A percentile compares a stretch with the other conserved stretches of the same genome.
These are phyloP conservation scores for Vireo griseus DNA, from an alignment of 2,797 vertebrate species.

Conservation along the genomic window DNA sequence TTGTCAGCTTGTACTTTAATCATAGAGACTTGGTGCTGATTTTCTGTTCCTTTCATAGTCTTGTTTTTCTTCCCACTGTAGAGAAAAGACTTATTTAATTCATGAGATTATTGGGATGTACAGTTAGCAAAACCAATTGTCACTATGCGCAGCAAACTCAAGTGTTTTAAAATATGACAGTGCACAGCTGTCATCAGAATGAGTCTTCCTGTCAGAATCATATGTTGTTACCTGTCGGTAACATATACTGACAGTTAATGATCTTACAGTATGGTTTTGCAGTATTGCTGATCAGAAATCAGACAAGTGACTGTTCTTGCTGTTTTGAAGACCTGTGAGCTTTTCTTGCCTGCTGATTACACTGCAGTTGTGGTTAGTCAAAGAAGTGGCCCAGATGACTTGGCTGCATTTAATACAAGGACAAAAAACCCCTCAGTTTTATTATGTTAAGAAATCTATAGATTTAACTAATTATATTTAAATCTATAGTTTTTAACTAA, in stretches of 20 bases:
- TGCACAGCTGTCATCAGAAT: neutral
- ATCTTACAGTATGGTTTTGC: neutral
- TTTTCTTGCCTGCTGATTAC: neutral
- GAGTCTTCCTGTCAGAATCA: neutral
- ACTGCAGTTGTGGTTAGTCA: neutral
- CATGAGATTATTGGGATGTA: neutral
- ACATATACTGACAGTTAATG: neutral
- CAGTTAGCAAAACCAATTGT: neutral
- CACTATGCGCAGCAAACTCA: neutral
- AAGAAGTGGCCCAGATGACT: neutral
- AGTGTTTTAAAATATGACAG: neutral
- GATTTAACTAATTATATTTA: too few relatives aligned
- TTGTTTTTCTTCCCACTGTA: neutral
- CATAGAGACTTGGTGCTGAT: neutral
- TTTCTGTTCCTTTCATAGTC: neutral
- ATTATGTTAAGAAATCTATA: too few relatives aligned
- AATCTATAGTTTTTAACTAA: too few relatives aligned
- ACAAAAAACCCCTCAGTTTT: neutral
- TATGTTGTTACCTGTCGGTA: neutral
- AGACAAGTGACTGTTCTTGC: neutral
- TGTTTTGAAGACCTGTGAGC: rapidly evolving
- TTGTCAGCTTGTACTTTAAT: neutral
- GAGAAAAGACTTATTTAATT: neutral
- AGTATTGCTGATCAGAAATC: neutral
- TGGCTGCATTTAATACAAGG: neutral